Evolutionary conservation across 2,888 invertebrate genomes (phyloP), one percentile per base, ranked within the genome.

Genomic region (Stenoptilia bipunctidactyla): DNA sequence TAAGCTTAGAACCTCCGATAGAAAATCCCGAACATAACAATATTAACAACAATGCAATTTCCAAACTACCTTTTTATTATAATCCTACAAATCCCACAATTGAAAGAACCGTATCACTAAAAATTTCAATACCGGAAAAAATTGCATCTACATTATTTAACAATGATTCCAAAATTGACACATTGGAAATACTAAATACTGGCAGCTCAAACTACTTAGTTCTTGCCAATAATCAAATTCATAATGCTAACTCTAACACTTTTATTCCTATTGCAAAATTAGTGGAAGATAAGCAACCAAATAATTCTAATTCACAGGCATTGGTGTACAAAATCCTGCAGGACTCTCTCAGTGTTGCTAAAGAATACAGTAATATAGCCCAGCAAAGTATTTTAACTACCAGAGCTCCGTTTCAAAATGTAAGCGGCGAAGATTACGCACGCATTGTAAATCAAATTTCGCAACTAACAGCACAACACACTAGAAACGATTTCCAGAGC

Each of bases 241-340:
- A 61, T 41, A 52, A 52, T 35, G 41, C 48, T 15, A 53, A 50
- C 35, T 56, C 61, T 10, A 68, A 55, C 10, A 68, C 55, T 41
- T 66, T 71, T 39, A 68, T 74, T 41, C 74, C 80, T 0, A 62
- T 82, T n/a, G 79, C 72, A 5, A 76, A 68, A 56, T 47, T 77
- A 37, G 59, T 64, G 20, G 59, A 59, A 44, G 65, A 66, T 63
- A 71, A 74, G 64, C 62, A 62, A 46, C 53, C 65, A 39, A 72
- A 71, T 46, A 53, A 77, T 72, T 82, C 80, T 63, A 60, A 73
- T 82, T 79, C 83, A 66, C 82, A 82, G 75, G 79, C 75, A 44
- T 55, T 82, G 61, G 77, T 79, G 58, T 75, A 75, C 53, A 77
- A 77, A 14, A 65, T 82, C 48, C 59, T 83, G 57, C 69, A 76